These are phyloP conservation scores for Cercopithecus mona DNA, from an alignment of 2,113 vertebrate species.

Conservation along the genomic window DNA sequence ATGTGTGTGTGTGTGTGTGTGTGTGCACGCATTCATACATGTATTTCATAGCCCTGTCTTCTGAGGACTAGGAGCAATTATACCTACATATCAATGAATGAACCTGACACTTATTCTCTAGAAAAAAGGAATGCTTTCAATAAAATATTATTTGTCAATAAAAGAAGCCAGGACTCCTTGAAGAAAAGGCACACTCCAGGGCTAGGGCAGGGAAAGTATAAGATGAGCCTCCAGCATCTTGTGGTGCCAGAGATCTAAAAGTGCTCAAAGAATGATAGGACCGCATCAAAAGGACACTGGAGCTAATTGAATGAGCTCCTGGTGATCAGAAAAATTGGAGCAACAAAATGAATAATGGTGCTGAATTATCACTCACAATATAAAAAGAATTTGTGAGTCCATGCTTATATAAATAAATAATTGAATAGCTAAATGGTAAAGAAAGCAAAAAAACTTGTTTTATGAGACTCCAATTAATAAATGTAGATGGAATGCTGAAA, in stretches of 20 bases:
- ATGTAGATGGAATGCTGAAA: neutral
- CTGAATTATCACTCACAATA: neutral
- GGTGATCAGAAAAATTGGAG: neutral
- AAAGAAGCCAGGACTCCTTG: neutral
- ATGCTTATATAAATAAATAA: neutral
- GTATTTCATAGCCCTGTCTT: neutral
- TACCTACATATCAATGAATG: neutral
- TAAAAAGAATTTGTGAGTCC: neutral
- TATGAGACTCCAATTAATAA: neutral
- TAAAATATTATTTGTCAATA: neutral
- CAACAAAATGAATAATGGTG: neutral
- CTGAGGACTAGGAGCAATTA: neutral
- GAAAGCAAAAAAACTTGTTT: neutral
- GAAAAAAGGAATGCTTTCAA: neutral
- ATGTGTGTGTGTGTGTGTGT: neutral
- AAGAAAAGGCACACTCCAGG: neutral
- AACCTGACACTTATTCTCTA: neutral
- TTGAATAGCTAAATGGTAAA: neutral
- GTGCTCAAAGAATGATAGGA: neutral
- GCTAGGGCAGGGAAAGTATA: neutral
- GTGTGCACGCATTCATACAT: neutral
- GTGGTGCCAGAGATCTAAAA: neutral
- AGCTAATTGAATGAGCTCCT: neutral
- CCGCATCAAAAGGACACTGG: neutral
- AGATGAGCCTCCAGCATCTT: neutral